phyloP scores from a whole-genome alignment of 2,888 invertebrate species.

The Eretmocerus hayati region DNA sequence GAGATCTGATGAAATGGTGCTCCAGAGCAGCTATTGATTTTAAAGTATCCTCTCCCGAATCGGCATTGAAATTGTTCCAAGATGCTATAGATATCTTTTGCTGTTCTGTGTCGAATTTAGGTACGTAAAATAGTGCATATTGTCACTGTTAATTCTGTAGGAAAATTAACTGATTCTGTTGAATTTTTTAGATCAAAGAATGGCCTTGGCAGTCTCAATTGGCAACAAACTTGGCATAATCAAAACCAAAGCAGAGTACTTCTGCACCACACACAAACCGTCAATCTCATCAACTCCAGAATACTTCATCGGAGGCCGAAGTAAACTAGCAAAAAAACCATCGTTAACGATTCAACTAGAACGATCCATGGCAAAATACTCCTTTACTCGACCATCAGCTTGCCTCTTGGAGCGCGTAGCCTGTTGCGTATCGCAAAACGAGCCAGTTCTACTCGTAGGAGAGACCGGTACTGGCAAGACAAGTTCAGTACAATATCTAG shows the following conservation, averaged over 20 bases:
- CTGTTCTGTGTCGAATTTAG: constrained; percentile 59
- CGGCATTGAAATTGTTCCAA: constrained; percentile 68
- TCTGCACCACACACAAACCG: constrained; percentile 73
- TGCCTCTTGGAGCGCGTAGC: constrained; percentile 83
- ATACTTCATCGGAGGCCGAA: constrained; percentile 66
- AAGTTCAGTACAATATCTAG: constrained; percentile 85
- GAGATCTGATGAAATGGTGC: constrained; percentile 92
- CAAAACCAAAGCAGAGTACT: constrained; percentile 74
- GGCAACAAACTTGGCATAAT: constrained; percentile 76
- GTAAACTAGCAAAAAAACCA: constrained; percentile 38
- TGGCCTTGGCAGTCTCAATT: constrained; percentile 65
- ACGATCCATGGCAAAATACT: constrained; percentile 56
- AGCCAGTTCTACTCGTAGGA: constrained; percentile 91
- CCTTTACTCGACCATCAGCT: constrained; percentile 74
- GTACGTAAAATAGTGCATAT: constrained; percentile 34
- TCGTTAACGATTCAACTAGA: constrained; percentile 36
- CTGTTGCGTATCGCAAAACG: constrained; percentile 72
- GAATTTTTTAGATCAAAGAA: constrained; percentile 51
- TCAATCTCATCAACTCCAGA: constrained; percentile 55
- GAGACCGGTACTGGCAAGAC: constrained; percentile 99
- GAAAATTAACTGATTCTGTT: no score
- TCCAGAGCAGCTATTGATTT: constrained; percentile 67
- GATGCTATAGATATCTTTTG: constrained; percentile 91
- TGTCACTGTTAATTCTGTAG: no score
- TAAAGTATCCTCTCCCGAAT: constrained; percentile 63